Evolutionary conservation across 2,888 invertebrate genomes (phyloP).

Genomic region (Chrysopilus asiliformis): DNA sequence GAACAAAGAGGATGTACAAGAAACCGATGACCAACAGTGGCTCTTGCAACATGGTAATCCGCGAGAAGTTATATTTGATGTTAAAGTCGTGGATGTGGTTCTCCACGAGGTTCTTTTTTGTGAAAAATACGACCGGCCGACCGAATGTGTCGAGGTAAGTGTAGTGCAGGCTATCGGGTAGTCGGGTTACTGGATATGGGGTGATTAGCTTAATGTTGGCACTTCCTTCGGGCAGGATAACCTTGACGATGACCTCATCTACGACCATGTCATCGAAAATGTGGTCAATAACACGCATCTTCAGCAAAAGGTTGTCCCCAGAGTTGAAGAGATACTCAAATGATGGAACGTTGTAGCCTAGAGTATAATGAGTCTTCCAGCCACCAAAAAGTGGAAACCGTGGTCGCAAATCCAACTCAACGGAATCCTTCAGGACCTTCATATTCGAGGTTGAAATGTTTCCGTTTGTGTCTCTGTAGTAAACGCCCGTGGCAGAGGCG

Average conservation of each 20-base stretch:
- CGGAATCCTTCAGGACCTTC: slow-evolving; percentile 74
- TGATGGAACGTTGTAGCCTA: slow-evolving; percentile 95
- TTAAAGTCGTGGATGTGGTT: slow-evolving; percentile 93
- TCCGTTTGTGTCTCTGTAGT: slow-evolving; percentile 92
- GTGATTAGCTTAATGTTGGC: slow-evolving; percentile 65
- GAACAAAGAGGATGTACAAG: slow-evolving; percentile 76
- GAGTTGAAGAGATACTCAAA: slow-evolving; percentile 85
- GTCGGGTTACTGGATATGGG: slow-evolving; percentile 66
- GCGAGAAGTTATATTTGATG: slow-evolving; percentile 76
- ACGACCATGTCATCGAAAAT: slow-evolving; percentile 94
- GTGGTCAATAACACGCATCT: slow-evolving; percentile 92
- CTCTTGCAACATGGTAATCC: slow-evolving; percentile 78
- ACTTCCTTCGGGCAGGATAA: slow-evolving; percentile 89
- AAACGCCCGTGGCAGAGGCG: slow-evolving; percentile 87
- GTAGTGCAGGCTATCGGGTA: slow-evolving; percentile 63
- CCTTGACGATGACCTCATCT: slow-evolving; percentile 72
- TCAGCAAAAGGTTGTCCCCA: slow-evolving; percentile 67
- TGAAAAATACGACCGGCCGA: slow-evolving; percentile 72
- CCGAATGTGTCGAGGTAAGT: slow-evolving; percentile 95
- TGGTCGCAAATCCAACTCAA: slow-evolving; percentile 90
- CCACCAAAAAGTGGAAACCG: slow-evolving; percentile 97
- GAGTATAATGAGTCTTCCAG: slow-evolving; percentile 93
- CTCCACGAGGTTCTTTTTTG: slow-evolving; percentile 79
- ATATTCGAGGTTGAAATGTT: slow-evolving; percentile 98
- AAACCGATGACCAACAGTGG: slow-evolving; percentile 81